Evolutionary conservation across 1,140 invertebrate genomes (phyloP), one percentile per base, ranked within the genome.

Genomic region (Ostrea denselamellosa): DNA sequence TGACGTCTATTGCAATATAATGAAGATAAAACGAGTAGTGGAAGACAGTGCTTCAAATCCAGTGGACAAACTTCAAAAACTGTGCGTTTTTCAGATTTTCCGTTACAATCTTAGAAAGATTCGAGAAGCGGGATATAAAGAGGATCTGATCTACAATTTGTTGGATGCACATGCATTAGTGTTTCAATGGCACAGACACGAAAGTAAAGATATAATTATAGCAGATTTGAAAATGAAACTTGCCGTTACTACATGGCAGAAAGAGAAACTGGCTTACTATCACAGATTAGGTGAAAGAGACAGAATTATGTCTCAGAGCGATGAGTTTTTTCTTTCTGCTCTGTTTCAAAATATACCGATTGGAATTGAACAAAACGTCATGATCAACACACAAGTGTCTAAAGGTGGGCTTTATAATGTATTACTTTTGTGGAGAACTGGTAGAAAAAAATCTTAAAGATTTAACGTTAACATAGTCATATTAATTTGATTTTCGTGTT

Each of bases 81-180:
- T 83, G 5, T 83, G 34, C 19, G 81, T 83, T 51, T 51, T 53
- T 1, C 8, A 7, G 34, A 2, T 12, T 51, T 83, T 83, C n/a
- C 34, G 52, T 0, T 19, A 51, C 51, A 12, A 19, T 51, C 12
- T 83, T 0, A 4, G 8, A 53, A 83, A 51, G 8, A 14, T 83
- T 17, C 34, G 52, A 53, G 19, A 53, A 51, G 2, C 3, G 5
- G 52, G 52, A 3, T 83, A 83, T 51, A 28, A 83, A 12, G 34
- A 17, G 12, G 34, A 83, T 44, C 14, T 83, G 8, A 83, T 83
- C 17, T 83, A 51, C 19, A 51, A 51, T 83, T 83, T 83, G 81
- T 51, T 83, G 14, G 81, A 83, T 51, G 81, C 81, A 0, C 81
- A 83, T 8, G 81, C 81, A 51, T 44, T 51, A 0, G 34, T 83